Evolutionary conservation across 2,888 invertebrate species (phyloP), one percentile per base, ranked within the genome.

Genomic region (Erynnis tages): DNA sequence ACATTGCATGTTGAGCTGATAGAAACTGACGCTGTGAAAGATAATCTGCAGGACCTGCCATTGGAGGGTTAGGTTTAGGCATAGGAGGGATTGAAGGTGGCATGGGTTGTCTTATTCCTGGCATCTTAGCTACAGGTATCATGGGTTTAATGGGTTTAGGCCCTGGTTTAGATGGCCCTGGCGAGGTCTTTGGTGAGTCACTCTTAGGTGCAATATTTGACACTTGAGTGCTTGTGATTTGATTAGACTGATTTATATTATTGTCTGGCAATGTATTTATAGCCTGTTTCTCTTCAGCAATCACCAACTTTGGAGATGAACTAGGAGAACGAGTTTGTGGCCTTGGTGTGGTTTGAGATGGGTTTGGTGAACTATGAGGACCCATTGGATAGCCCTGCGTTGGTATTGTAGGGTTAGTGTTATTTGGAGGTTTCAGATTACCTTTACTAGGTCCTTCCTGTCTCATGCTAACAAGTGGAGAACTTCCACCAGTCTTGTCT

Each of bases 251-350:
- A 62, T 80, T 83, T 4, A 78, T 61, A 60, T 65, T 80, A 48
- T 71, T 71, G 49, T 90, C 90, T 44, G 69, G 56, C 27, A 64
- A 54, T 55, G 65, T 59, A 60, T 58, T 76, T 54, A 62, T 71
- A 11, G 71, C 65, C 67, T 89, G 89, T 62, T 89, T 90, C 45
- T 89, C 89, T 67, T 90, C 90, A 49, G 90, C 90, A 62, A 90
- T 90, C 1, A 90, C 85, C 56, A 90, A 69, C 61, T 90, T 90
- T 25, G 90, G 90, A 25, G 90, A 90, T 27, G 88, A 89, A 62
- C 90, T 90, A 16, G 90, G 90, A 13, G 90, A 90, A n/a, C 90
- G 78, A 29, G 84, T 87, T 65, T 86, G 89, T 19, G 82, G 72
- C 57, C 87, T 78, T 48, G 89, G 86, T 45, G 85, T 85, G 37